A percentile compares a stretch with the other conserved stretches of the same genome.
Conservation (phyloP, 1,140 invertebrate species). For the Diplogasteroides magnus region DNA sequence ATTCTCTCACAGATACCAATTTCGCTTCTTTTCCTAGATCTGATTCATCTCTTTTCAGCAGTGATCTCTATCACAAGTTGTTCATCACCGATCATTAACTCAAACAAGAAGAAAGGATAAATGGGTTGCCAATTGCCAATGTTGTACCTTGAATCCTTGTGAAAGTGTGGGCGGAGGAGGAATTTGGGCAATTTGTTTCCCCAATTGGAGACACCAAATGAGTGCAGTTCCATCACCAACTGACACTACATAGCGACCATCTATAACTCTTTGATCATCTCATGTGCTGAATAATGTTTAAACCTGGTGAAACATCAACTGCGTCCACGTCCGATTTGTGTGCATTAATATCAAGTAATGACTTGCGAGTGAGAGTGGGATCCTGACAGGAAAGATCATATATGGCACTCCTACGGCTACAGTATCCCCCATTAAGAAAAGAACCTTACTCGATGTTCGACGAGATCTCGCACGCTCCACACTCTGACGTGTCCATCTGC, state of each 20-base stretch:
- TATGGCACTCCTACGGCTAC: no score
- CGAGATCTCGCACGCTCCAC: constrained; percentile 65
- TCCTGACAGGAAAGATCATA: constrained; percentile 11
- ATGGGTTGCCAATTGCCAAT: no score
- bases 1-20: no score
- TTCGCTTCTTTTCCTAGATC: no score
- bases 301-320: background rate
- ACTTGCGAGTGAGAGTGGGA: constrained; percentile 4
- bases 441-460: constrained; percentile 20
- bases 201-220: background rate
- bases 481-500: constrained; percentile 77
- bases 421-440: background rate
- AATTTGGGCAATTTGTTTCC: background rate
- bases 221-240: background rate
- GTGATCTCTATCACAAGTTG: no score
- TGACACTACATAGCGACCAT: background rate
- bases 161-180: background rate
- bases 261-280: no score
- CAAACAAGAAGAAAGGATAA: no score
- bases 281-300: background rate
- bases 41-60: no score
- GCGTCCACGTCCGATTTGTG: background rate
- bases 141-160: background rate
- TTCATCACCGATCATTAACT: no score
- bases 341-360: background rate